phyloP scores from a whole-genome alignment of 2,113 vertebrate species.

The Nicator chloris region DNA sequence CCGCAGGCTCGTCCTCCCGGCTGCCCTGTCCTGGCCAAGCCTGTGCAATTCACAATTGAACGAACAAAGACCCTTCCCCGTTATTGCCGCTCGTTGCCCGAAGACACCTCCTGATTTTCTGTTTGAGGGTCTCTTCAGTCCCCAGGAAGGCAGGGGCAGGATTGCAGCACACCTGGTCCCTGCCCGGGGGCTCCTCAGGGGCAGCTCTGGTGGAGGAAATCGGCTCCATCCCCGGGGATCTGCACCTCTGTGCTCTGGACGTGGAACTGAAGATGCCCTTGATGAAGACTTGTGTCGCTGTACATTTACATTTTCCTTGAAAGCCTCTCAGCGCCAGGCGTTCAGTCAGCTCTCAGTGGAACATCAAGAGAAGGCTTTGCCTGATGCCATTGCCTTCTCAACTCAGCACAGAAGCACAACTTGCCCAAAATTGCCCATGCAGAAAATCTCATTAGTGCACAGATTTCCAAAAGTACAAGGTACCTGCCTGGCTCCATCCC shows the following conservation, averaged over 20 bases:
- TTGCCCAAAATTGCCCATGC: not conserved
- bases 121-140: accelerated
- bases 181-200: too few relatives aligned
- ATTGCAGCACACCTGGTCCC: accelerated
- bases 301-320: not conserved
- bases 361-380: not conserved
- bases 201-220: not conserved
- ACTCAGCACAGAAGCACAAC: not conserved
- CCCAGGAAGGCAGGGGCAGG: accelerated
- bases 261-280: accelerated
- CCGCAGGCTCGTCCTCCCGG: not conserved
- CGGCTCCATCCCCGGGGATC: accelerated
- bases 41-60: accelerated
- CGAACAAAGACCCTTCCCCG: not conserved
- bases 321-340: not conserved
- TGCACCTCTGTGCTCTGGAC: accelerated
- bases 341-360: not conserved
- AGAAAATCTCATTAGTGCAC: not conserved
- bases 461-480: not conserved
- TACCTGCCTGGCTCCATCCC: not conserved
- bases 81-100: not conserved
- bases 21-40: not conserved
- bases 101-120: accelerated
- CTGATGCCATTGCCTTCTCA: not conserved
- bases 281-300: not conserved